Evolutionary conservation across 2,113 vertebrate species (phyloP), one percentile per base, ranked within the genome.

Genomic region (Phrynocephalus versicolor): DNA sequence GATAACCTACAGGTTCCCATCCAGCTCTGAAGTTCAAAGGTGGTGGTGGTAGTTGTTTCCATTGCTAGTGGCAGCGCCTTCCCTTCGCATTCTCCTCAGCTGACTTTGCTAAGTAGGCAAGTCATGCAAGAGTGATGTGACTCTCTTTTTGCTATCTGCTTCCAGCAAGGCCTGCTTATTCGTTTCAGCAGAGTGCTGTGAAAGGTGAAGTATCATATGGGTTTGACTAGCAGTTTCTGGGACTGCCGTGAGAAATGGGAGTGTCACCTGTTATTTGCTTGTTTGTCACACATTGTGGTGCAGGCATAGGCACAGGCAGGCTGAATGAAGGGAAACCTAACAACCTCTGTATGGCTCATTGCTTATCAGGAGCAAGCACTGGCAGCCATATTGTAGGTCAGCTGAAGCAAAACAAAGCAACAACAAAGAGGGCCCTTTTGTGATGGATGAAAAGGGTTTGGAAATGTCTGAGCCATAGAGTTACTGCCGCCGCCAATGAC

Each of bases 381-480:
- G 93, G 94, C 95, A 96, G 94, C 96, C 95, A 95, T 95, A 95
- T 94, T 96, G 94, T 92, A 96, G 94, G 95, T 95, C 92, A 95
- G 92, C 92, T 93, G 95, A 92, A 90, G 92, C 85, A 95, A 96
- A 96, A 97, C 96, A 96, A 97, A 96, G 95, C 95, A 95, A 88
- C 95, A 94, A 93, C 95, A 92, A 96, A 95, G 89, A 91, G 92
- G 95, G 91, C 86, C 89, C 94, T 96, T 79, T 96, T 96, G 95
- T 96, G 93, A 89, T 93, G 94, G 94, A 95, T 96, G 96, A 96
- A 97, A 97, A 95, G 94, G 95, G 93, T 92, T 96, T 96, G 95
- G 92, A 95, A 96, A 95, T 89, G 94, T 95, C 96, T 96, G 94
- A 96, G 95, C 95, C 93, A 88, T 93, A 95, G 94, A 95, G 94